Evolutionary conservation across 2,113 vertebrate genomes (phyloP).

Genomic region (Heterotilapia buettikoferi): DNA sequence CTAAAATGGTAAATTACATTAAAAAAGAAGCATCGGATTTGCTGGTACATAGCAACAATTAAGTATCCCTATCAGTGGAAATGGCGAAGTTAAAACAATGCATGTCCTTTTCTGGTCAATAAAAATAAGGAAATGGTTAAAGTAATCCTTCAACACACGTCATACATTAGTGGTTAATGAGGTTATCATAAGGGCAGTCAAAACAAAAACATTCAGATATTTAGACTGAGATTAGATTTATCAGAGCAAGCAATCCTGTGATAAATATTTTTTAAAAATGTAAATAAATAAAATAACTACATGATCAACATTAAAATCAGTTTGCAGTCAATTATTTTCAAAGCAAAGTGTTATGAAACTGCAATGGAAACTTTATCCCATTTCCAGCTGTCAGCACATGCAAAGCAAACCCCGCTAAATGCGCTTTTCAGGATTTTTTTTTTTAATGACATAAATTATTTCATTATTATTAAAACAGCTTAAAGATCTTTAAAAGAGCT

Average conservation of each 20-base stretch:
- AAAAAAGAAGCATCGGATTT: not conserved
- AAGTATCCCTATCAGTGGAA: not conserved
- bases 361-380: not conserved
- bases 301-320: not conserved
- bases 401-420: constrained; percentile 23
- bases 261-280: not conserved
- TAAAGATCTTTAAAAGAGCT: not conserved
- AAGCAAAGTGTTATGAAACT: not conserved
- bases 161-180: constrained; percentile 34
- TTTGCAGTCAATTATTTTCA: not conserved
- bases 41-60: not conserved
- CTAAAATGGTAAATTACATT: not conserved
- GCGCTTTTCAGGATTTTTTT: not conserved
- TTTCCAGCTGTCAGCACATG: constrained; percentile 22
- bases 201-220: not conserved
- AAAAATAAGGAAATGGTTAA: not conserved
- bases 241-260: not conserved
- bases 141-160: not conserved
- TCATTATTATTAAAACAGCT: constrained; percentile 12
- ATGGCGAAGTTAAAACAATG: not conserved
- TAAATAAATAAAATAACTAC: not conserved
- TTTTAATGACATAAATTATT: not conserved
- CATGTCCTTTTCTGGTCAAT: not conserved
- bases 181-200: not conserved
- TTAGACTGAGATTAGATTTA: constrained; percentile 1